Base-by-base conservation (phyloP, 2,888 invertebrate species). In the Microplitis deprimator region DNA sequence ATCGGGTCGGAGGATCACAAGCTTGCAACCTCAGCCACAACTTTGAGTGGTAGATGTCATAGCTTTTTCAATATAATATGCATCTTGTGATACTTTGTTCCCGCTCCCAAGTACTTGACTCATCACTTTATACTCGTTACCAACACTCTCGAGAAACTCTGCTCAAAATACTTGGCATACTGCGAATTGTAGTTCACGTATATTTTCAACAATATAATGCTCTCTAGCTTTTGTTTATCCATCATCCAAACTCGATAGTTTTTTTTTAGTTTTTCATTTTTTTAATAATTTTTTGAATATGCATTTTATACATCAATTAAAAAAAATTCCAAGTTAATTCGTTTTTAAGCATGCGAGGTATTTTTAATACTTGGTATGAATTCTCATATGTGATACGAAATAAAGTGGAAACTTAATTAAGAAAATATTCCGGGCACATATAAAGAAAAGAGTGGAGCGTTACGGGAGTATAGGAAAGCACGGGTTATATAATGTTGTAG, bases 331-430 rank as follows among this genome's bases (percentile, higher is more conserved):
- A 50, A 0, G 50, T 50, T 50, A 13, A 50, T 50, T 50, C 13
- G 50, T 13, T 13, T 50, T 13, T 8, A 13, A 50, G 50, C 13
- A 50, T 10, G 50, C 50, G 8, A n/a, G 39, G 67, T 67, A 67
- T 39, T 67, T 67, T 67, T 67, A 38, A 67, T 50, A 50, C 10
- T 50, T 13, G 13, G 50, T 10, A 8, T 13, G 50, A 50, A 13
- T 13, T 39, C 74, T 71, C 60, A 4, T 62, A 17, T 62, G 10
- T 20, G 10, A 62, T 17, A 62, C 62, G 29, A 29, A 29, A 65
- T 38, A 65, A 65, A 65, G 38, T 65, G 29, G 38, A 65, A 65
- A 65, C 20, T 29, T 65, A 65, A 65, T 65, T 65, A 65, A 65
- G 65, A 65, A 65, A 65, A 65, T 65, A 65, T 65, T 65, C 65